Percentiles rank a stretch among this genome's conserved stretches.
Conservation (phyloP, 2,888 invertebrate genomes). For the Caenorhabditis sp. region DNA sequence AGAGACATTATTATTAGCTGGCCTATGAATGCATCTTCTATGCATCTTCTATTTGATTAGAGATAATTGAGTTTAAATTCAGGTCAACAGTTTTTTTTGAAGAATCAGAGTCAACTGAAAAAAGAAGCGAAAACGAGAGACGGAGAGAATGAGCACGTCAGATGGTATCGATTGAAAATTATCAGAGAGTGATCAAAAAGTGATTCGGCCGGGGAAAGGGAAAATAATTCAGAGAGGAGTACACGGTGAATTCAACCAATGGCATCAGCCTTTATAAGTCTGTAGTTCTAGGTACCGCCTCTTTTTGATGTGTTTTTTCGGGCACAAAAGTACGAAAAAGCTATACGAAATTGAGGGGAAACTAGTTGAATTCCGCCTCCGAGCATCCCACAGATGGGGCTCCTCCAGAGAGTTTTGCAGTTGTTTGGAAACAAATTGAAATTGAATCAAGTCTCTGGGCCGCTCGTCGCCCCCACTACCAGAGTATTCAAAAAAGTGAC, state of each 20-base stretch:
- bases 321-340: conserved; percentile 33
- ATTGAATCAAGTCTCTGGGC: conserved; percentile 38
- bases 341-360: conserved; percentile 35
- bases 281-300: conserved; percentile 39
- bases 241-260: too few species aligned
- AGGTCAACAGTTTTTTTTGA: conserved; percentile 29
- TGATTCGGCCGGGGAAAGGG: background rate
- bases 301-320: conserved; percentile 21
- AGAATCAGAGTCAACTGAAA: background rate
- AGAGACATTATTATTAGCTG: conserved; percentile 1
- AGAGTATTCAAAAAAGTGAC: conserved; percentile 49
- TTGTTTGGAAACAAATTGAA: conserved; percentile 46
- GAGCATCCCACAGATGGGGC: conserved; percentile 46
- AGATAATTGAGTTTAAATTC: conserved; percentile 40
- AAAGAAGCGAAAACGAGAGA: background rate
- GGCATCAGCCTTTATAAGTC: too few species aligned
- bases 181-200: background rate
- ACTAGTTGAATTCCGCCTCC: conserved; percentile 15
- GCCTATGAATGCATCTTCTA: conserved; percentile 26
- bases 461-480: conserved; percentile 6
- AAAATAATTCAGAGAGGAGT: too few species aligned
- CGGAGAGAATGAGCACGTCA: background rate
- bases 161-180: background rate
- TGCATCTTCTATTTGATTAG: conserved; percentile 30
- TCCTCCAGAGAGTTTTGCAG: conserved; percentile 30